Evolutionary conservation across 2,113 vertebrate species (phyloP), one percentile per base, ranked within the genome.

Genomic region (Lagopus leucura): DNA sequence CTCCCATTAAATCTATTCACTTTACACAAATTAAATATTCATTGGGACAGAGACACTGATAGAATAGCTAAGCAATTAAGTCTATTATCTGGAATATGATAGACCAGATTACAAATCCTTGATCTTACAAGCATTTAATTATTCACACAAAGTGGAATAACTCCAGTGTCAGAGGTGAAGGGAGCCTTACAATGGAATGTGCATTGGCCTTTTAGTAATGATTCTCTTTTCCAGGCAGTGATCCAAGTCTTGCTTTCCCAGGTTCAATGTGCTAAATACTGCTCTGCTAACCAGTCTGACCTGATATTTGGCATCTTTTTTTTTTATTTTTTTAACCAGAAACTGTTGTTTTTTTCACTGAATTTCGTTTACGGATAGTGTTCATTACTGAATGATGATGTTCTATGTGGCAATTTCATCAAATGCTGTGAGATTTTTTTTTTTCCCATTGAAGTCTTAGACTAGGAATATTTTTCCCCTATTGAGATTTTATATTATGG

Each of bases 41-140:
- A 32, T 3, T 70, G 42, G 21, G 75, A 77, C 60, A 88, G 64
- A 80, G 48, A 32, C 45, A 60, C 36, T 81, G 69, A 50, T 50
- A 86, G 50, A 91, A 86, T 90, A 50, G 16, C 34, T 52, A 27
- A 38, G 48, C 69, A 86, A 91, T 91, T 81, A 83, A 88, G n/a
- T 83, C 50, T 82, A 19, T 86, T 90, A 64, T 74, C 61, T 88
- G 76, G 32, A 83, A 73, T 86, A 74, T 64, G 47, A 63, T 74
- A 83, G 69, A 77, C 40, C 60, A 70, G n/a, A 64, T 93, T 91
- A 77, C 67, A 91, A 66, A 83, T 86, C 50, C 54, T 90, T 90
- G n/a, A 71, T 83, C 25, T 77, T 64, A 47, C 15, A 74, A 64
- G 19, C 52, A 67, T 84, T 88, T 92, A 60, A 63, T 81, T 93